Conservation (phyloP, 2,888 invertebrate species). For the Apoderus coryli region DNA sequence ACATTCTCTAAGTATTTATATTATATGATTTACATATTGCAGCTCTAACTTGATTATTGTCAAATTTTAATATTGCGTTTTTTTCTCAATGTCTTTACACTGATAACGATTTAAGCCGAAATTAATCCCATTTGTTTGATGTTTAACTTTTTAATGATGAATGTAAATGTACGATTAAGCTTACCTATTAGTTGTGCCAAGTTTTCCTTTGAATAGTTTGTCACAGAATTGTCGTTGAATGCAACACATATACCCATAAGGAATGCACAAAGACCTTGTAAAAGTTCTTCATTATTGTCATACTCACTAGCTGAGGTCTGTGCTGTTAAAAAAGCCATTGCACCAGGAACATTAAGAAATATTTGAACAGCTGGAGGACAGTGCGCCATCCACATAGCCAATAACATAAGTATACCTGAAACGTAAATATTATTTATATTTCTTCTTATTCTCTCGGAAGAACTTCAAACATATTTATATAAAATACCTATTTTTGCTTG, state of each 20-base stretch:
- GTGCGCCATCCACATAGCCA: constrained; percentile 76
- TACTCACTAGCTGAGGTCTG: constrained; percentile 71
- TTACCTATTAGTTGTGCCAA: constrained; percentile 68
- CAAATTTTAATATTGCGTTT: too few relatives aligned
- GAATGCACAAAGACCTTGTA: constrained; percentile 53
- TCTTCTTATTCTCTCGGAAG: background rate
- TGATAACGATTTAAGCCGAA: too few relatives aligned
- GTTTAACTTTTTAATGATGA: too few relatives aligned
- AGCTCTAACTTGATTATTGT: too few relatives aligned
- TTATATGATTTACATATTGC: too few relatives aligned
- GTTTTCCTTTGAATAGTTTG: constrained; percentile 60
- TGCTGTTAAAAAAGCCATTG: constrained; percentile 72
- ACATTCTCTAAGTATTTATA: too few relatives aligned
- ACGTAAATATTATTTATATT: background rate
- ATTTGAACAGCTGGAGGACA: constrained; percentile 72
- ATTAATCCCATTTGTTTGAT: too few relatives aligned
- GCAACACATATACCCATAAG: constrained; percentile 83
- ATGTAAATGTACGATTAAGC: too few relatives aligned
- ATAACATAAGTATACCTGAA: constrained; percentile 73
- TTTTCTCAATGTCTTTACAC: too few relatives aligned
- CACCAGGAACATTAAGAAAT: constrained; percentile 53
- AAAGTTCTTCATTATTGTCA: constrained; percentile 76
- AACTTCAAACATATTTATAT: background rate
- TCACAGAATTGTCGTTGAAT: constrained; percentile 72
- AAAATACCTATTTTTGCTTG: constrained; percentile 53